phyloP scores from a whole-genome alignment of 1,140 invertebrate genomes.

The Drosophila yakuba region DNA sequence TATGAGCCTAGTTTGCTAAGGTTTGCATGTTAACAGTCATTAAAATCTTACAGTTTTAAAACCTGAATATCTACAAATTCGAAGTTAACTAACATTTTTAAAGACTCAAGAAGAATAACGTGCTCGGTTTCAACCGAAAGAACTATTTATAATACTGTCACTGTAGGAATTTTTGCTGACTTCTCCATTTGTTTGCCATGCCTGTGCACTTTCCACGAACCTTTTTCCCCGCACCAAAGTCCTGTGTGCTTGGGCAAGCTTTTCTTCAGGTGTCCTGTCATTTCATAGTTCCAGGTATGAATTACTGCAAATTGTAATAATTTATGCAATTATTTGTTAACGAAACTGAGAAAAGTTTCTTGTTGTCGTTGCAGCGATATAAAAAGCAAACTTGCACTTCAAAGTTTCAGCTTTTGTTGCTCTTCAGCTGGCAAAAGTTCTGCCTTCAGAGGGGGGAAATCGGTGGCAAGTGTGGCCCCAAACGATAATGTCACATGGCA shows the following conservation, averaged over 20 bases:
- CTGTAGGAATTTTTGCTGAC: slow-evolving; percentile 1
- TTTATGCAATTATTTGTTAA: slow-evolving; percentile 49
- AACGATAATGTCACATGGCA: slow-evolving; percentile 68
- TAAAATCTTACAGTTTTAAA: too few relatives aligned
- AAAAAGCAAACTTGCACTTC: slow-evolving; percentile 43
- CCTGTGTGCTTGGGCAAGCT: background rate
- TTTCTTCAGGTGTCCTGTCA: slow-evolving; percentile 19
- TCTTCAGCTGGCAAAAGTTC: slow-evolving; percentile 10
- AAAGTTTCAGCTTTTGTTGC: slow-evolving; percentile 37
- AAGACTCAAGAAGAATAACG: background rate
- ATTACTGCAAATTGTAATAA: slow-evolving; percentile 49
- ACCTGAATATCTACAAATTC: too few relatives aligned
- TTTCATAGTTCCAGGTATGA: slow-evolving; percentile 41
- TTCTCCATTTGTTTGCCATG: background rate
- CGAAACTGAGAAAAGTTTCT: slow-evolving; percentile 35
- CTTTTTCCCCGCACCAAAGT: background rate
- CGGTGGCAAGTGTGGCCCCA: slow-evolving; percentile 8
- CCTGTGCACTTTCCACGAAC: background rate
- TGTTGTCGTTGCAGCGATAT: slow-evolving; percentile 36
- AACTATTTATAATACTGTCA: slow-evolving; percentile 25
- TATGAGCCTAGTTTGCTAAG: background rate
- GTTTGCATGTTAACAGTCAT: too few relatives aligned
- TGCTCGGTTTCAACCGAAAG: slow-evolving; percentile 2
- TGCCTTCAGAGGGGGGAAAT: background rate
- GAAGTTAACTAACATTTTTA: too few relatives aligned